Conservation (phyloP, 2,113 vertebrate species). For the Oryctolagus cuniculus region mOryCun1.1 NC_091448.1:34993001-34993500, state of each 20-base stretch:
- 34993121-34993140: neutral
- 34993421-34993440: no score
- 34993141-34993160: neutral
- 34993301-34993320: no score
- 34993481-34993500: no score
- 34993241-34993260: neutral
- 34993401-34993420: no score
- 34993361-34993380: no score
- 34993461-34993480: no score
- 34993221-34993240: constrained; percentile 25
- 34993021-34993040: constrained; percentile 83
- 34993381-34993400: no score
- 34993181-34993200: constrained; percentile 26
- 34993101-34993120: constrained; percentile 20
- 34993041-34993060: constrained; percentile 88
- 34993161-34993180: neutral
- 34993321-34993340: no score
- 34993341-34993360: no score
- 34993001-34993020: constrained; percentile 84
- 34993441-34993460: no score
- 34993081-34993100: constrained; percentile 48
- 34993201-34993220: neutral
- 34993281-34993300: no score
- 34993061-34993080: constrained; percentile 82
- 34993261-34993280: neutral